phyloP scores from a whole-genome alignment of 2,888 invertebrate species.

The Hecatera dysodea region DNA sequence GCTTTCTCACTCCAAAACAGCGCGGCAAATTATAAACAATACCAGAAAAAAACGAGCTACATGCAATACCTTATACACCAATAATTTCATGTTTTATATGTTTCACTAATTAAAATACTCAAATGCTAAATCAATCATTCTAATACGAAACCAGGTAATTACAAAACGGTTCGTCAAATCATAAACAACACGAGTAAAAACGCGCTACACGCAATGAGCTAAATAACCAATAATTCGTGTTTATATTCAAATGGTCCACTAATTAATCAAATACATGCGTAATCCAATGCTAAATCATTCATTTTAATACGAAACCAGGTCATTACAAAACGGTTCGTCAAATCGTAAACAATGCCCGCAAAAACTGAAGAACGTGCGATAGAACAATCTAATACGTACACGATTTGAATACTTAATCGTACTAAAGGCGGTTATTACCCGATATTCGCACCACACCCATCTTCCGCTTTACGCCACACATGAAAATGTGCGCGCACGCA shows the following conservation, averaged over 20 bases:
- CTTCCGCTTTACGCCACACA: slow-evolving; percentile 66
- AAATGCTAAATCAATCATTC: neutral
- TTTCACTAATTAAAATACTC: neutral
- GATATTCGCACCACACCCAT: slow-evolving; percentile 49
- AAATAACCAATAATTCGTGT: neutral
- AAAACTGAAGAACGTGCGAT: slow-evolving; percentile 19
- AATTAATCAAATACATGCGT: slow-evolving; percentile 16
- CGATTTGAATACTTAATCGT: slow-evolving; percentile 20
- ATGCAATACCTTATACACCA: slow-evolving; percentile 3
- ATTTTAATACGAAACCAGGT: slow-evolving; percentile 11
- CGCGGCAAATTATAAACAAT: neutral
- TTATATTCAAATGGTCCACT: slow-evolving; percentile 21
- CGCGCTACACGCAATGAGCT: neutral
- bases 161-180: neutral
- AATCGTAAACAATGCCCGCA: neutral
- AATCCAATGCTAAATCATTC: slow-evolving; percentile 1
- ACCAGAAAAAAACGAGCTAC: neutral
- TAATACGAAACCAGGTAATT: neutral
- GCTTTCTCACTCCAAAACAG: neutral
- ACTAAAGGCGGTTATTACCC: slow-evolving; percentile 31
- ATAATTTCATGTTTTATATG: neutral
- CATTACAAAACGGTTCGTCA: slow-evolving; percentile 1
- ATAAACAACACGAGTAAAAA: neutral
- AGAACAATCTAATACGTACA: slow-evolving; percentile 7
- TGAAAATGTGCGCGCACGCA: slow-evolving; percentile 75